phyloP scores from a whole-genome alignment of 2,797 vertebrate species.

The Sarcoramphus papa region DNA sequence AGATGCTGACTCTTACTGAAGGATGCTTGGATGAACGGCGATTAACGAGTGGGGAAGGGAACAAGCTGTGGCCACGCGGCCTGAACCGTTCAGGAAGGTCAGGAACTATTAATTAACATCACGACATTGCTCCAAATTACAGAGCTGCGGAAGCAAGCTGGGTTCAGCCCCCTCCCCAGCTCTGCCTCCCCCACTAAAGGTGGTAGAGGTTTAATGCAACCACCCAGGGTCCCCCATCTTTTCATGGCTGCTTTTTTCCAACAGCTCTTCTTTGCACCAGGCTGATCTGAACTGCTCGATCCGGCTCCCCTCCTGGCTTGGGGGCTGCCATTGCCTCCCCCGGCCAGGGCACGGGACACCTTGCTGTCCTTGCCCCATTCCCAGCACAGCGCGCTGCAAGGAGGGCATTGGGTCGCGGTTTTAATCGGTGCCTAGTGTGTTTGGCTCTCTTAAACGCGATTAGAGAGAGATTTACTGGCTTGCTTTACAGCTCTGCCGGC shows the following conservation, averaged over 20 bases:
- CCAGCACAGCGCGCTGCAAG: accelerated
- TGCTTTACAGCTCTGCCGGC: background rate
- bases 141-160: accelerated
- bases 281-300: accelerated
- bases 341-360: background rate
- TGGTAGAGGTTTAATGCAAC: background rate
- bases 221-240: background rate
- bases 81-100: background rate
- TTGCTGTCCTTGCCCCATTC: accelerated
- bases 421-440: background rate
- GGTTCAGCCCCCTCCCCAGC: background rate
- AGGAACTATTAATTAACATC: background rate
- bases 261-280: background rate
- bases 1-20: background rate
- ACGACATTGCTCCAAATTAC: background rate
- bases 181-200: background rate
- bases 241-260: background rate
- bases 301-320: background rate
- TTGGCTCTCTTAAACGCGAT: background rate
- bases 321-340: accelerated
- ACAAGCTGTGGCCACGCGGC: accelerated
- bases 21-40: background rate
- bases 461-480: background rate
- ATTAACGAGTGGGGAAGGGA: background rate
- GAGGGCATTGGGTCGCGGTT: accelerated